Evolutionary conservation across 2,888 invertebrate species (phyloP).

Genomic region (Volucella bombylans): DNA sequence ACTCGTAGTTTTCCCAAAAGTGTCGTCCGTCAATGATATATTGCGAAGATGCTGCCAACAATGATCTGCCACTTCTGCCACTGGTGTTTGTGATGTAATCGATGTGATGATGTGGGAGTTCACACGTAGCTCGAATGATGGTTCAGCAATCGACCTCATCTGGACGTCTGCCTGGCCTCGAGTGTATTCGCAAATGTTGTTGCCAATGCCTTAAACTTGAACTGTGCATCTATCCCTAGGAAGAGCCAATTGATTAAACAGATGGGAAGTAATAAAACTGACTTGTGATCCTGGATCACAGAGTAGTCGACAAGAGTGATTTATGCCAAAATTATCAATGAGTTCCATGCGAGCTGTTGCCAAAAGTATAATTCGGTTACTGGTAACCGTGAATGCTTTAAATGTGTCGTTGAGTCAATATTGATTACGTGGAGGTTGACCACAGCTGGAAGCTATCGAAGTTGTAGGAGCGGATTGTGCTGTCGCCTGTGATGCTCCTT

Average conservation of each 20-base stretch:
- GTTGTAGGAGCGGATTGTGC: no score
- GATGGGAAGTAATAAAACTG: conserved; percentile 34
- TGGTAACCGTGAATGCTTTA: conserved; percentile 4
- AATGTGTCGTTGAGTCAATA: conserved; percentile 6
- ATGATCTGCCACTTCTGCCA: conserved; percentile 67
- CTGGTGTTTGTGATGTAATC: conserved; percentile 54
- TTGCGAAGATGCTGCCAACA: conserved; percentile 62
- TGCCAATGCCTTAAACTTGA: conserved; percentile 33
- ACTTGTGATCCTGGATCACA: conserved; percentile 49
- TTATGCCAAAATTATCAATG: conserved; percentile 10
- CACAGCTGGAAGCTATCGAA: no score
- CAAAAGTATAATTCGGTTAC: conserved; percentile 9
- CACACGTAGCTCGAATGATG: conserved; percentile 23
- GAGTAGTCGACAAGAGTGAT: conserved; percentile 35
- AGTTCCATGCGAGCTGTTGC: conserved; percentile 31
- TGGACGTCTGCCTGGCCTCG: neutral
- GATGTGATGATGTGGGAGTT: neutral
- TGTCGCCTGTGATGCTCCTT: no score
- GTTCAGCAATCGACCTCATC: neutral
- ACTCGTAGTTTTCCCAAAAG: conserved; percentile 73
- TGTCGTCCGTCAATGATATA: conserved; percentile 66
- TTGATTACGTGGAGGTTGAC: no score
- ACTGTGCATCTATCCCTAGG: conserved; percentile 11
- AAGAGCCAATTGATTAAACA: conserved; percentile 40
- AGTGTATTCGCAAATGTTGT: neutral